These are phyloP conservation scores for Ophiodon elongatus DNA, from an alignment of 2,113 vertebrate genomes.

Conservation along the genomic window DNA sequence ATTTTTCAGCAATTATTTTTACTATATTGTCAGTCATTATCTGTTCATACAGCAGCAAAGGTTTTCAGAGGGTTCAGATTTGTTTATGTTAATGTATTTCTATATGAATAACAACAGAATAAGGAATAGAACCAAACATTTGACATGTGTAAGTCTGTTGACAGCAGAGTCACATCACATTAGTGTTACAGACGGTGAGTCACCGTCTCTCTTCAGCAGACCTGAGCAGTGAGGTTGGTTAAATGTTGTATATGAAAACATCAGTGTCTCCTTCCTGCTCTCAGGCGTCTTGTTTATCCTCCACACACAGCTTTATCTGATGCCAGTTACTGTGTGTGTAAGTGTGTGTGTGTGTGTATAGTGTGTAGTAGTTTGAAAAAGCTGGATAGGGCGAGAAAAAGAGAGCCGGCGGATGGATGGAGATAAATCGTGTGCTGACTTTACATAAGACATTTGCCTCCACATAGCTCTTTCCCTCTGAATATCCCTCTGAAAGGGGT, in stretches of 20 bases:
- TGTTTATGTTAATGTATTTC: background rate
- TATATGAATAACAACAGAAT: background rate
- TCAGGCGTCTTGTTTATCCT: conserved; percentile 39
- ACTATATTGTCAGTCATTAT: background rate
- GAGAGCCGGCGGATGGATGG: conserved; percentile 17
- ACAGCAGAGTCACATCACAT: conserved; percentile 22
- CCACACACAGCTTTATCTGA: conserved; percentile 32
- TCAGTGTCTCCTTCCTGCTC: conserved; percentile 28
- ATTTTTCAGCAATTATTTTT: background rate
- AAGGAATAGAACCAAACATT: background rate
- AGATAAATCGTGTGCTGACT: conserved; percentile 61
- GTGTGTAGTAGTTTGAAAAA: conserved; percentile 18
- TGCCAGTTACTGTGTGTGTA: conserved; percentile 4
- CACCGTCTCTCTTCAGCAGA: conserved; percentile 26
- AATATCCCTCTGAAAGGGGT: conserved; percentile 71
- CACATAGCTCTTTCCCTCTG: conserved; percentile 32
- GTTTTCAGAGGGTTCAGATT: background rate
- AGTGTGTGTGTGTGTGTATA: conserved; percentile 8
- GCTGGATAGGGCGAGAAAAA: conserved; percentile 8
- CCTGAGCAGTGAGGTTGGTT: conserved; percentile 7
- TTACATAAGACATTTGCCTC: conserved; percentile 53
- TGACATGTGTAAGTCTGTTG: conserved; percentile 13
- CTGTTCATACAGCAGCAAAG: background rate
- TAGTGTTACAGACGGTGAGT: conserved; percentile 26
- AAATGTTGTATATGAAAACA: conserved; percentile 56